Conservation (phyloP, 2,888 invertebrate species). For the Oscheius sp. region DNA sequence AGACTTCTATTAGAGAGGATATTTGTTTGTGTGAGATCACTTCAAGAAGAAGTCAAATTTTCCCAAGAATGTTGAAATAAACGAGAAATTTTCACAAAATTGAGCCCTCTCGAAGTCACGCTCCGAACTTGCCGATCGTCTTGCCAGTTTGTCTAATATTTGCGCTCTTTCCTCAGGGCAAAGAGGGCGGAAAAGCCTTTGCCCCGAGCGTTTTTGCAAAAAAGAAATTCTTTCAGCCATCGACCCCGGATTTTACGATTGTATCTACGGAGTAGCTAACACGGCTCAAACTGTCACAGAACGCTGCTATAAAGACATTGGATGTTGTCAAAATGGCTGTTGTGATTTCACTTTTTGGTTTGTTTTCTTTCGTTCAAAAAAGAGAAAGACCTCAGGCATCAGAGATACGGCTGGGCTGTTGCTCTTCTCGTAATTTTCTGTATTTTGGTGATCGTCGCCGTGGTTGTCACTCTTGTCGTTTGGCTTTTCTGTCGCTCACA, state of each 20-base stretch:
- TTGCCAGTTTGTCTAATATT: slow-evolving; percentile 23
- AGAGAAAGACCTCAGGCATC: slow-evolving; percentile 36
- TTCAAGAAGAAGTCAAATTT: too few relatives aligned
- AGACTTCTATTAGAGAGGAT: too few relatives aligned
- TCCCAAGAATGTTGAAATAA: too few relatives aligned
- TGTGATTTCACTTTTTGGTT: slow-evolving; percentile 54
- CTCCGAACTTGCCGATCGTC: not conserved
- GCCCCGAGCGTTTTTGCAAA: not conserved
- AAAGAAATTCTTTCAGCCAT: slow-evolving; percentile 41
- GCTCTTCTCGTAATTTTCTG: slow-evolving; percentile 60
- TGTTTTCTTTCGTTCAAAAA: not conserved
- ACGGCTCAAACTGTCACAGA: slow-evolving; percentile 51
- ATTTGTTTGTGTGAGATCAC: too few relatives aligned
- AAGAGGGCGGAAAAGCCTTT: not conserved
- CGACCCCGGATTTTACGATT: slow-evolving; percentile 59
- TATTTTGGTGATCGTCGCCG: slow-evolving; percentile 49
- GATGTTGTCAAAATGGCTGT: slow-evolving; percentile 55
- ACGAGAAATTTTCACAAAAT: not conserved
- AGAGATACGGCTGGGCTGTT: slow-evolving; percentile 57
- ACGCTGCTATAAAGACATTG: slow-evolving; percentile 58
- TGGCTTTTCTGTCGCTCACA: slow-evolving; percentile 56
- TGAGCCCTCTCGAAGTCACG: not conserved
- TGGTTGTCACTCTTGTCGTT: slow-evolving; percentile 51
- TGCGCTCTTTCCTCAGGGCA: slow-evolving; percentile 27
- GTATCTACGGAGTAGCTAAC: slow-evolving; percentile 55